Evolutionary conservation across 2,113 vertebrate genomes (phyloP), one percentile per base, ranked within the genome.

Genomic region (Geococcyx californianus): DNA sequence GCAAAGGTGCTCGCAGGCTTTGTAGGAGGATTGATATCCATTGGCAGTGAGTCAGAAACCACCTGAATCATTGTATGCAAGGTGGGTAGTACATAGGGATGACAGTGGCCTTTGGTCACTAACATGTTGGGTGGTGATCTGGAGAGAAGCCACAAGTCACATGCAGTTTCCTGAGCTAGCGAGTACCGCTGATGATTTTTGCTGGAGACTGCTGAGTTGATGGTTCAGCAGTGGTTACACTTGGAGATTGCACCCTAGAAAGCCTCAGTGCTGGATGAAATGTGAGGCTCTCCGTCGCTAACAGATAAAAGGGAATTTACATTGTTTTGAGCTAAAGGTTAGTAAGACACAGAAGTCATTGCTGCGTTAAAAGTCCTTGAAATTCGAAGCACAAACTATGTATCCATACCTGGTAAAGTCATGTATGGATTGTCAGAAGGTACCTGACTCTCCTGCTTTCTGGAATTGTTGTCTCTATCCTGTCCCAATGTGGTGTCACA

Each of bases 81-180:
- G 62, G 6, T 1, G 3, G 25, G 56, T 33, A 24, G 13, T 17
- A 36, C 1, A 3, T n/a, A 24, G 4, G 34, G 49, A 7, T n/a
- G 75, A 51, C 49, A 73, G 76, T 8, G 7, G 33, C 34, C 72
- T 63, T 55, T 60, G 44, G 52, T 59, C 62, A 34, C 24, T 52
- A 42, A 18, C 2, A 0, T 17, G 42, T 40, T 54, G 51, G 9
- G 26, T 52, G 83, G 34, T 59, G 68, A n/a, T 38, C 64, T 51
- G 47, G 44, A 47, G 69, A 38, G 34, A 56, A 74, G 23, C 16
- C 31, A 44, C 23, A 16, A 52, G 31, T 29, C 44, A 15, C 58
- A 64, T n/a, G 3, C 13, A 19, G 47, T 38, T 62, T 28, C 26
- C 45, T 25, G 21, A 83, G 18, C 42, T 45, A 67, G 67, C 42